Evolutionary conservation across 2,888 invertebrate species (phyloP), one percentile per base, ranked within the genome.

Genomic region (Andrena camellia): DNA sequence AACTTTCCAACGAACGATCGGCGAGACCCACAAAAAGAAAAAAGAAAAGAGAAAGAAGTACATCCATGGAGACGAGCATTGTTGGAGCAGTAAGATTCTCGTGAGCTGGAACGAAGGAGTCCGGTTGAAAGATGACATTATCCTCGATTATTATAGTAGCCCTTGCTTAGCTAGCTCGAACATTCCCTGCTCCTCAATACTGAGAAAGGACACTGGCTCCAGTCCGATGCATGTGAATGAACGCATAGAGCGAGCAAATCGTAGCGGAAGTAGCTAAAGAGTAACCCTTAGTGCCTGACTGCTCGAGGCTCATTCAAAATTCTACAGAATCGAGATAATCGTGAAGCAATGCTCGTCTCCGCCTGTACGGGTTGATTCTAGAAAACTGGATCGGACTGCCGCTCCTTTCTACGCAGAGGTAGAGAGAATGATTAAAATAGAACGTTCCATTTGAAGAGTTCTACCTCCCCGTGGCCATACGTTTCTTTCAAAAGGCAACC

Each of bases 61-160:
- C 10, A 33, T 63, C 7, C 48, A 71, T 10, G 23, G 57, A 69
- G 68, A 52, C 81, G 73, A 81, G 80, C 68, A 72, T 67, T 63
- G 72, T 72, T 62, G 33, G n/a, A 54, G 23, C 20, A 20, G 29
- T 60, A n/a, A 33, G 42, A 73, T 59, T 33, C 50, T 23, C 48
- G 50, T 13, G 26, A 20, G 20, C 20, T n/a, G 23, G 8, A 26
- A 29, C 35, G 7, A 20, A 23, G 10, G 29, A 42, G 20, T 6
- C 29, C 5, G 20, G 7, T n/a, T 35, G 62, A 7, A 33, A 33
- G n/a, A 8, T 54, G 20, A 20, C n/a, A 20, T 20, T 54, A 54
- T 7, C 54, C 54, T 23, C 20, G 23, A 26, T 57, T 10, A 10
- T 10, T 10, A 57, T 13, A 57, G 23, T 23, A 57, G 10, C 10